Evolutionary conservation across 2,113 vertebrate genomes (phyloP).

Genomic region (Grallaria varia): DNA sequence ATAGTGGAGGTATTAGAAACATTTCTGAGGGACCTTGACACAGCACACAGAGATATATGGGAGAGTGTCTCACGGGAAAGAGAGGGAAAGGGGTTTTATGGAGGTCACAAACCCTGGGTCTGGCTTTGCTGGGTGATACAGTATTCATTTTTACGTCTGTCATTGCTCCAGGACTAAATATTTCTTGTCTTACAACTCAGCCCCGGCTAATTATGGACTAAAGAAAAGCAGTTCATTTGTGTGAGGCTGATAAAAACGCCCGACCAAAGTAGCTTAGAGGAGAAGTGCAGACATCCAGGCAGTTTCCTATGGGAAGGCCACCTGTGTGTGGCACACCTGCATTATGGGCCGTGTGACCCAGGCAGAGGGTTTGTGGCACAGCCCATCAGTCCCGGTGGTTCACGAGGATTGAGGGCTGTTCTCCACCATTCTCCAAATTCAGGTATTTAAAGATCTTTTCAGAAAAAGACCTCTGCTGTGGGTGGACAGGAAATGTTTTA

Average conservation of each 20-base stretch:
- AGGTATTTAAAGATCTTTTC: background rate
- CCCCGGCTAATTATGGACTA: background rate
- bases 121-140: conserved; percentile 5
- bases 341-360: background rate
- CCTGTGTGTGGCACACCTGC: background rate
- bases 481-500: background rate
- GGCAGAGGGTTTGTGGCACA: background rate
- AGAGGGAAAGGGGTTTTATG: conserved; percentile 16
- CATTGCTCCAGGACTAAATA: conserved; percentile 4
- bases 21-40: conserved; percentile 34
- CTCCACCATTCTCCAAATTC: background rate
- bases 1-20: conserved; percentile 14
- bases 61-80: conserved; percentile 5
- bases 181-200: background rate
- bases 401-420: conserved; percentile 11
- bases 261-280: background rate
- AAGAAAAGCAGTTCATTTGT: background rate
- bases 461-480: background rate
- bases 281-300: background rate
- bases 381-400: background rate
- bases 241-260: background rate
- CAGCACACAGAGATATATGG: conserved; percentile 26
- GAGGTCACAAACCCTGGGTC: conserved; percentile 39
- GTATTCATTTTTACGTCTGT: conserved; percentile 48
- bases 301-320: background rate